Conservation (phyloP, 2,113 vertebrate genomes). For the Chionis minor region DNA sequence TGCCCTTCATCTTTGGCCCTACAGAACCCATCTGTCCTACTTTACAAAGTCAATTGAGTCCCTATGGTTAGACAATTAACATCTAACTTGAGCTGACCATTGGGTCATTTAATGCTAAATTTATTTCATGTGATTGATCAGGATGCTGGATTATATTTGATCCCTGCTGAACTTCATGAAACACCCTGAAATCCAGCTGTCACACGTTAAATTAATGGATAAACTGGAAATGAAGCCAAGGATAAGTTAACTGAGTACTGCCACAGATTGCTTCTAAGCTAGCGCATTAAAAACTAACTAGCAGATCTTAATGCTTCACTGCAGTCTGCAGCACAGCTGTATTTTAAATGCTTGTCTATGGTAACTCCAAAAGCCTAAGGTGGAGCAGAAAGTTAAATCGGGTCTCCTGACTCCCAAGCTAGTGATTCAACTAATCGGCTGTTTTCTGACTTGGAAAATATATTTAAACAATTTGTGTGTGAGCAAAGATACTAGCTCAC, state of each 20-base stretch:
- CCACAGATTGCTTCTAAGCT: constrained; percentile 1
- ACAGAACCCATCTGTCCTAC: constrained; percentile 43
- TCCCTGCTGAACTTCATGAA: constrained; percentile 22
- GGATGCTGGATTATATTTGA: constrained; percentile 27
- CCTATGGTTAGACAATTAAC: constrained; percentile 41
- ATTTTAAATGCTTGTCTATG: background rate
- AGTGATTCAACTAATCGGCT: background rate
- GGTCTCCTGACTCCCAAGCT: background rate
- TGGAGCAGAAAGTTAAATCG: background rate
- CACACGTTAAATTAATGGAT: constrained; percentile 35
- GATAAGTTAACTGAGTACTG: constrained; percentile 4
- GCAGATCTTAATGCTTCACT: constrained; percentile 25
- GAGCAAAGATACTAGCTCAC: background rate
- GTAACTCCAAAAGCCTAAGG: background rate
- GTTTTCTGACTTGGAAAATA: constrained; percentile 17
- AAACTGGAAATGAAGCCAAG: background rate
- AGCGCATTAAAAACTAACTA: constrained; percentile 44
- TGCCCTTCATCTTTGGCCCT: background rate
- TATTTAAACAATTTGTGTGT: background rate
- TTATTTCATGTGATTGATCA: constrained; percentile 58
- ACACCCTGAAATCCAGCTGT: constrained; percentile 8
- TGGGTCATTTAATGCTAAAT: constrained; percentile 33
- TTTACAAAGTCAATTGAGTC: constrained; percentile 14
- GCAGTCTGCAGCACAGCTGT: constrained; percentile 2
- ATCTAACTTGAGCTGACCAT: constrained; percentile 16